A percentile compares a stretch with the other conserved stretches of the same genome.
These are phyloP conservation scores for Amniataba percoides DNA, from an alignment of 2,797 vertebrate genomes.

Conservation along the genomic window DNA sequence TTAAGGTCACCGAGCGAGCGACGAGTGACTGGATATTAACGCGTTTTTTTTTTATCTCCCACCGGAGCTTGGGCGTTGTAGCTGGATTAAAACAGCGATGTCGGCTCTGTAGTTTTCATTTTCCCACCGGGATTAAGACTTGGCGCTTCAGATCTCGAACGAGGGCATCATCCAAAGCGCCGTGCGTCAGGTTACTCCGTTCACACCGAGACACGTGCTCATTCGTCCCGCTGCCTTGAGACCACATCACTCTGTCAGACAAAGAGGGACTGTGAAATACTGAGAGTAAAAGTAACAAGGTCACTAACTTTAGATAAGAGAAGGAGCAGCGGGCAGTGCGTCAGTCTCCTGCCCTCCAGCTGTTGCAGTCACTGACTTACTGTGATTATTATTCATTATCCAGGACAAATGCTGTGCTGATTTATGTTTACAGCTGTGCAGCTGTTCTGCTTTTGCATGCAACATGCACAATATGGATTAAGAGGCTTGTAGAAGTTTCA, in stretches of 20 bases:
- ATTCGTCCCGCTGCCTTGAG: neutral
- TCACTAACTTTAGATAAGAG: neutral
- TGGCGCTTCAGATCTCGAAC: neutral
- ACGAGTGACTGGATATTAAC: neutral
- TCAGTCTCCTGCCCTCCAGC: neutral
- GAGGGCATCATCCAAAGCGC: slow-evolving; percentile 1
- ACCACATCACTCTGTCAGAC: neutral
- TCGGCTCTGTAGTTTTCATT: slow-evolving; percentile 32
- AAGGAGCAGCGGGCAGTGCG: too few relatives aligned
- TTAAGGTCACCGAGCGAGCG: neutral
- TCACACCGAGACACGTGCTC: neutral
- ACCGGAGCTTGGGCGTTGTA: slow-evolving; percentile 1
- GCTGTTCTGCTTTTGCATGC: too few relatives aligned
- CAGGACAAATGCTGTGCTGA: neutral
- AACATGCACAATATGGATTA: too few relatives aligned
- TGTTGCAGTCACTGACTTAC: neutral
- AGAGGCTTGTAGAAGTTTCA: too few relatives aligned
- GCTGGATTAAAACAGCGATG: slow-evolving; percentile 19
- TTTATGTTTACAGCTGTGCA: neutral
- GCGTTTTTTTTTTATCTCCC: neutral
- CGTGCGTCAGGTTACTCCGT: slow-evolving; percentile 19
- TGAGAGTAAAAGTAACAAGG: neutral
- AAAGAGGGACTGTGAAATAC: neutral
- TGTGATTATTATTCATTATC: neutral
- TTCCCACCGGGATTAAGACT: slow-evolving; percentile 15